Percentiles rank a stretch among this genome's conserved stretches.
These are phyloP conservation scores for Euproctis similis DNA, from an alignment of 2,888 invertebrate genomes.

Conservation along the genomic window DNA sequence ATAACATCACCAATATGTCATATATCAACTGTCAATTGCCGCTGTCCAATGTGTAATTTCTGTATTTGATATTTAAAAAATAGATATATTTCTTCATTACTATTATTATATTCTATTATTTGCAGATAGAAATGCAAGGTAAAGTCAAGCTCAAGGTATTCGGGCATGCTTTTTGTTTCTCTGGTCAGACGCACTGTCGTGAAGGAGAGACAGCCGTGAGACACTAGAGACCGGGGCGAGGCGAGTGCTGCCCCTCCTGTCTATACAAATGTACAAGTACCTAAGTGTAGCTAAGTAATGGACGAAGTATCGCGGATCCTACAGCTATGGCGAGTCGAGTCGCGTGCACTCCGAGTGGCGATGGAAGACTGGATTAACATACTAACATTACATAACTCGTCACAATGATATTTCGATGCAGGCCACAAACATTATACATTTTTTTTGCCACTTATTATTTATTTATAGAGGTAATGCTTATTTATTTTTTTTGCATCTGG, in stretches of 20 bases:
- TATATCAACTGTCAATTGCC: no score
- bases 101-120: no score
- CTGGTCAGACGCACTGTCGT: background rate
- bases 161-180: background rate
- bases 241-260: conserved; percentile 16
- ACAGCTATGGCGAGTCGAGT: conserved; percentile 21
- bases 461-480: conserved; percentile 33
- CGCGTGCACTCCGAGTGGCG: conserved; percentile 21
- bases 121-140: no score
- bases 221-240: conserved; percentile 29
- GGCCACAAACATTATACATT: conserved; percentile 10
- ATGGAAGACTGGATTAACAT: conserved; percentile 56
- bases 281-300: conserved; percentile 49
- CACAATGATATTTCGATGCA: conserved; percentile 17
- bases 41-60: no score
- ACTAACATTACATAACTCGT: conserved; percentile 21
- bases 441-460: conserved; percentile 37
- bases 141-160: background rate
- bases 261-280: conserved; percentile 51
- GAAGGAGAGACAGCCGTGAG: background rate
- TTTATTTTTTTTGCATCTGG: conserved; percentile 24
- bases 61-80: no score
- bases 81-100: no score
- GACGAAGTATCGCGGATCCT: conserved; percentile 51
- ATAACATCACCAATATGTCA: no score